Percentiles rank a stretch among this genome's conserved stretches.
These are phyloP conservation scores for Oceanites oceanicus DNA, from an alignment of 2,113 vertebrate species.

Conservation along the genomic window DNA sequence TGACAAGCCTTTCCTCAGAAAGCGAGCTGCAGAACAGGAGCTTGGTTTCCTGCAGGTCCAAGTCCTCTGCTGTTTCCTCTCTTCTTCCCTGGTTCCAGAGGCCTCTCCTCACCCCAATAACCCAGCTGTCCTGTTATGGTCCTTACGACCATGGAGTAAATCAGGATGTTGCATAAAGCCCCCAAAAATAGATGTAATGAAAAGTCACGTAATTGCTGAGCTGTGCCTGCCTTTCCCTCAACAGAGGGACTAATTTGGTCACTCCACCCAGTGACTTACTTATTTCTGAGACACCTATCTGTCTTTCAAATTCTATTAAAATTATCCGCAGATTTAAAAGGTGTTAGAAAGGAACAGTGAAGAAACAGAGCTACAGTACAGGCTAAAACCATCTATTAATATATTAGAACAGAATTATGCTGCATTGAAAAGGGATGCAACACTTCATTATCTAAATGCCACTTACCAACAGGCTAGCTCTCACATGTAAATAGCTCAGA, in stretches of 20 bases:
- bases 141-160: background rate
- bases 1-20: background rate
- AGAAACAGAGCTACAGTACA: background rate
- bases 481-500: constrained; percentile 16
- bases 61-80: background rate
- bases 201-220: background rate
- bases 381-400: background rate
- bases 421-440: constrained; percentile 12
- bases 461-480: constrained; percentile 28
- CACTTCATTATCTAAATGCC: constrained; percentile 54
- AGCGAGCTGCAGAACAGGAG: background rate
- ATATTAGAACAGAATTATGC: constrained; percentile 1
- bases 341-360: background rate
- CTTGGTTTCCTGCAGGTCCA: background rate
- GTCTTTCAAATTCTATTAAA: background rate
- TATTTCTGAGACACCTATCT: background rate
- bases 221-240: background rate
- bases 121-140: background rate
- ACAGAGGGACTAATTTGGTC: background rate
- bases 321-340: background rate
- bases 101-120: background rate
- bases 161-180: background rate
- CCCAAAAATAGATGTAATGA: background rate
- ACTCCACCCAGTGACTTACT: background rate
- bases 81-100: background rate